phyloP scores from a whole-genome alignment of 2,797 vertebrate species.

The Acanthornis magna region DNA sequence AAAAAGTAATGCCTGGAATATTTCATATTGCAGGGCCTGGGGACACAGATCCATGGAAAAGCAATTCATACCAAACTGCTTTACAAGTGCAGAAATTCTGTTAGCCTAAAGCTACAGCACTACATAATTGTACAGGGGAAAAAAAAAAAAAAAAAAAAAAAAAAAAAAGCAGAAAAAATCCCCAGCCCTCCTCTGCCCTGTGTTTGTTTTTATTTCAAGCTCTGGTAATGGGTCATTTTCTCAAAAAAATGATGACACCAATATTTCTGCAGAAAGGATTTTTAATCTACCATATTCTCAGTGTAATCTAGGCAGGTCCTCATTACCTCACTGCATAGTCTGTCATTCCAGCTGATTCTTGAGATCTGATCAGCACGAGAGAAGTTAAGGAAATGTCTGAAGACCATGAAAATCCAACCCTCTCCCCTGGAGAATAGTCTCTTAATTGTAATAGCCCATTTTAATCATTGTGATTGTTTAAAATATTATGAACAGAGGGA shows the following conservation, averaged over 20 bases:
- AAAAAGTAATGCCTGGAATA: conserved; percentile 58
- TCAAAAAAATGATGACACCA: background rate
- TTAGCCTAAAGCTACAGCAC: conserved; percentile 63
- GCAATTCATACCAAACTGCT: conserved; percentile 66
- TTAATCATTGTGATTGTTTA: conserved; percentile 79
- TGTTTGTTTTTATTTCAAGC: background rate
- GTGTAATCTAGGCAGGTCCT: conserved; percentile 20
- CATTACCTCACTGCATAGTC: background rate
- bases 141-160: background rate
- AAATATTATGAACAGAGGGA: conserved; percentile 63
- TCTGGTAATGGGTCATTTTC: conserved; percentile 27
- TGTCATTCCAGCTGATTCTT: conserved; percentile 52
- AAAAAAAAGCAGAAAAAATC: rapidly evolving
- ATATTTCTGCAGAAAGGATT: conserved; percentile 4
- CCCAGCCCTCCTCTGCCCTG: conserved; percentile 9
- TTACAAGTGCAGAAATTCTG: conserved; percentile 65
- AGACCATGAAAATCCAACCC: conserved; percentile 34
- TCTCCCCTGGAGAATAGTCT: conserved; percentile 64
- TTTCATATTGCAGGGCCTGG: conserved; percentile 55
- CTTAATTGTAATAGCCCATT: conserved; percentile 75
- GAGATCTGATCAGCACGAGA: background rate
- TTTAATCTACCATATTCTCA: conserved; percentile 45
- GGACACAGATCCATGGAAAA: conserved; percentile 52
- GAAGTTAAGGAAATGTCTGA: conserved; percentile 64
- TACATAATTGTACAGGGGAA: background rate